Evolutionary conservation across 2,888 invertebrate species (phyloP), one percentile per base, ranked within the genome.

Genomic region (Drosophila mercatorum): DNA sequence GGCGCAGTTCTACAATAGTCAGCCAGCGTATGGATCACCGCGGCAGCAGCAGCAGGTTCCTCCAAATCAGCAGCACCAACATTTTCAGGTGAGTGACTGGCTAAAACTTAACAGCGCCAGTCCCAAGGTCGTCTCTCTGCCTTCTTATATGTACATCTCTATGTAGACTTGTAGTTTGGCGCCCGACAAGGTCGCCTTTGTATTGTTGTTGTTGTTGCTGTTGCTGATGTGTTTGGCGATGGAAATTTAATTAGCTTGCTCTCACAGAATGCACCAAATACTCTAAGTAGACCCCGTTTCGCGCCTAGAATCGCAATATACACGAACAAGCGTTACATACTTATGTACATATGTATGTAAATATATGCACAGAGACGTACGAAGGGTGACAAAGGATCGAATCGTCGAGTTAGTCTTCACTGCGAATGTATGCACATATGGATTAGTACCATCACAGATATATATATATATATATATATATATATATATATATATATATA

Each of bases 31-130:
- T 31, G 84, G 84, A 55, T 84, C 84, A 10, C 84, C 84, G 17
- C 77, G 89, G 36, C 85, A 85, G 61, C 80, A 80, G 69, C 69
- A 80, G 69, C 69, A 83, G 71, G 67, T 83, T 68, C 83, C 88
- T 46, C 59, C 83, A 64, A 78, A 68, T 68, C 89, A 71, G 71
- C 89, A 73, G 78, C 86, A 78, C 68, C 79, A 74, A 83, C 86
- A 89, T 69, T 84, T 84, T 84, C 89, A 84, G 84, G 84, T 89
- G 66, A 88, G 88, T 67, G 78, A 67, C 75, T 69, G 68, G 65
- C 74, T 58, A 56, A 63, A 72, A 62, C 34, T 55, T 49, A 36
- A 72, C 58, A 62, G 68, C 64, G 71, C 59, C 74, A 56, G 61
- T 51, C 62, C 17, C 72, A 78, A 75, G 83, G 83, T 70, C 70